phyloP scores from a whole-genome alignment of 2,797 vertebrate genomes.

The Hippopotamyrus pictus region DNA sequence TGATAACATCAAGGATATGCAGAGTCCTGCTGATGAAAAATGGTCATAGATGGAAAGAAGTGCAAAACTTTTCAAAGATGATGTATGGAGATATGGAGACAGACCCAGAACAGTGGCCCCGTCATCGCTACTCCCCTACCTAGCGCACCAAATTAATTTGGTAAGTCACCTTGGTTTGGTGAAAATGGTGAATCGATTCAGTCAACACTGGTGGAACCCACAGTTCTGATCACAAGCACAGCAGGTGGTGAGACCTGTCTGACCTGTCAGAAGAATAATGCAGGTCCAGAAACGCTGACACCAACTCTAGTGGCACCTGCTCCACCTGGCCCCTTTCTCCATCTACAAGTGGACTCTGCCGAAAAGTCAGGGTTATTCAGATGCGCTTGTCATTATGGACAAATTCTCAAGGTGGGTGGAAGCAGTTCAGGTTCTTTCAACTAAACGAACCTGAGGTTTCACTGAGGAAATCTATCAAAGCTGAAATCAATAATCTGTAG shows the following conservation, averaged over 20 bases:
- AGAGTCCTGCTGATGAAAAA: no score
- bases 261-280: neutral
- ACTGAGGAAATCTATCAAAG: no score
- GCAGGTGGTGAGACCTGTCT: neutral
- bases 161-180: neutral
- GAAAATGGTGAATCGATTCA: no score
- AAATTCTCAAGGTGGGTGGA: slow-evolving; percentile 5
- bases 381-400: neutral
- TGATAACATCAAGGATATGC: no score
- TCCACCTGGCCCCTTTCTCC: neutral
- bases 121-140: no score
- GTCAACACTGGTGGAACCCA: neutral
- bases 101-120: no score
- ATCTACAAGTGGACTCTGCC: no score
- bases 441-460: no score
- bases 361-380: neutral
- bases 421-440: neutral
- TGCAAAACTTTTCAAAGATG: no score
- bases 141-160: neutral
- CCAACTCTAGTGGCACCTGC: neutral
- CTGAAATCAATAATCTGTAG: no score
- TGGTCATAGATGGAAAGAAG: no score
- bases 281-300: neutral
- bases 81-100: no score
- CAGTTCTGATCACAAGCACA: neutral